These are phyloP conservation scores for Falco naumanni DNA, from an alignment of 2,797 vertebrate species.

Conservation along the genomic window DNA sequence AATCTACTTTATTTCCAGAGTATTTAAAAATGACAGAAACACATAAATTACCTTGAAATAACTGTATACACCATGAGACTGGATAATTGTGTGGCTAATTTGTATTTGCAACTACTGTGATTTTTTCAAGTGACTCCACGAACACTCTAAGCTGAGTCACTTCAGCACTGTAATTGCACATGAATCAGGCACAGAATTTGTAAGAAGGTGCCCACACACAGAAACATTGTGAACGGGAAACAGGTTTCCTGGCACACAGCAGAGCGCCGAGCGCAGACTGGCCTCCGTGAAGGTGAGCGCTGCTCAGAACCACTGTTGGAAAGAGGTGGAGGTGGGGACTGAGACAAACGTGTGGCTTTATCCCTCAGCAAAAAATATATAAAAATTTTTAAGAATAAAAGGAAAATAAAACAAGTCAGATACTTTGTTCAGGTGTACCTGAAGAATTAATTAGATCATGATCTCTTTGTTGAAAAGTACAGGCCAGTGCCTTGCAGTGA, in stretches of 20 bases:
- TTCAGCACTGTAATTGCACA: background rate
- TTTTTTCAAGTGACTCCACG: background rate
- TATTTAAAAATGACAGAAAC: background rate
- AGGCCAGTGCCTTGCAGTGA: background rate
- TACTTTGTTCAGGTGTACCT: background rate
- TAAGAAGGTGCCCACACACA: background rate
- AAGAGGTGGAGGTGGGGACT: background rate
- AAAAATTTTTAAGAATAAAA: background rate
- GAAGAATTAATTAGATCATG: background rate
- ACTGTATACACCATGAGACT: background rate
- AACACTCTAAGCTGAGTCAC: background rate
- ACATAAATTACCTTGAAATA: background rate
- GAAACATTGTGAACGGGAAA: background rate
- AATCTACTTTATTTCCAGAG: background rate
- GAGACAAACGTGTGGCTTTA: background rate
- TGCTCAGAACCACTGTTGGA: background rate
- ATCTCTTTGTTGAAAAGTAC: background rate
- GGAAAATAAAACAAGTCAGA: background rate
- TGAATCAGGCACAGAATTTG: background rate
- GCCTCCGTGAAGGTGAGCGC: accelerated
- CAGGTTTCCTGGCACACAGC: background rate
- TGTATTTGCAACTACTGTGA: background rate
- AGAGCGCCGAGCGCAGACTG: accelerated
- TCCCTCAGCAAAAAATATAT: background rate
- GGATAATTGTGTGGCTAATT: background rate